Evolutionary conservation across 2,888 invertebrate species (phyloP), one percentile per base, ranked within the genome.

Genomic region (Dolomedes plantarius): DNA sequence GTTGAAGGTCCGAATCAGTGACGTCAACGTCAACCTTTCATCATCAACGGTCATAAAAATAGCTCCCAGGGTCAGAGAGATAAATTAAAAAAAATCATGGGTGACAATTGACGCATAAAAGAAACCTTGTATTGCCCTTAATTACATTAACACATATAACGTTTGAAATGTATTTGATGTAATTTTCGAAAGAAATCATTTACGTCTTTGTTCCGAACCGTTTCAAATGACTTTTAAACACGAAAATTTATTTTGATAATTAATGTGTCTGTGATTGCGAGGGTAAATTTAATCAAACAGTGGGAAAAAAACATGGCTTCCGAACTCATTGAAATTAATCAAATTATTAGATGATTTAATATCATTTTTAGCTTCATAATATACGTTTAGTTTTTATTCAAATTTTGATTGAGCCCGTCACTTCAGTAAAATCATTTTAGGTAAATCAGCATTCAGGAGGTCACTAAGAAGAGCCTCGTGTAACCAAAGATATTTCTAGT

Each of bases 11-110:
- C 81, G 46, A 72, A 56, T 39, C 68, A 72, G 56, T 83, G 76
- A 83, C 83, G 83, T 81, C 81, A 81, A 68, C 68, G 68, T 23
- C 69, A 74, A 74, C 81, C 81, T 81, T 56, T 74, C 56, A 23
- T 23, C 56, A 56, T 56, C 56, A 56, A 23, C 56, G 5, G 19
- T 56, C 6, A 56, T 23, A 23, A 56, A 56, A 56, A 56, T 56
- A 56, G 56, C 19, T 56, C 56, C 56, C 56, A 56, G 56, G 56
- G 56, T 56, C 56, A 56, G 56, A 56, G 23, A 56, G 23, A 56
- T 56, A 56, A 56, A 56, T 56, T 56, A 56, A 56, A 36, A 46
- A 56, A 56, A 56, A 56, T 56, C 56, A 56, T 56, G 56, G 19
- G 23, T 16, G 56, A 23, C 23, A 56, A 56, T 56, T 56, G 56